A percentile compares a stretch with the other conserved stretches of the same genome.
These are phyloP conservation scores for Colinus virginianus DNA, from an alignment of 2,113 vertebrate genomes.

Conservation along the genomic window DNA sequence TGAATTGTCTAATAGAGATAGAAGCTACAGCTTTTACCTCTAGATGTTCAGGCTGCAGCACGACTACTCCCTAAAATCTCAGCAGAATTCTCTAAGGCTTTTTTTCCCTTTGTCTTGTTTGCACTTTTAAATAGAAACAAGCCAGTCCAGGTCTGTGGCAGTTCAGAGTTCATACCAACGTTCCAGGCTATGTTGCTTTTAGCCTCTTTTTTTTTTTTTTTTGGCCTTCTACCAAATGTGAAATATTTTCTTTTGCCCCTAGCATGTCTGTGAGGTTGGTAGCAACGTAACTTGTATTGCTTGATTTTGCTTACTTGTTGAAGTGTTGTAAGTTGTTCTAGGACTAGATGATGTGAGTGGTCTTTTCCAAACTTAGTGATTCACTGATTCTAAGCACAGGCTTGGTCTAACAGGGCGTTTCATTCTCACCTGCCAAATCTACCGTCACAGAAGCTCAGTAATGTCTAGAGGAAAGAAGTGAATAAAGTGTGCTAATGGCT, in stretches of 20 bases:
- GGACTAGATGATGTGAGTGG: not conserved
- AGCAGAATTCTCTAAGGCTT: not conserved
- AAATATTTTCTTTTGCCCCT: not conserved
- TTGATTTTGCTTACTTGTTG: not conserved
- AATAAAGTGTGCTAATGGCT: not conserved
- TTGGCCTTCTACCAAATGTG: not conserved
- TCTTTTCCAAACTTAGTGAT: too few relatives aligned
- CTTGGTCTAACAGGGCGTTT: not conserved
- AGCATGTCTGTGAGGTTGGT: not conserved
- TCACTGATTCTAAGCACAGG: not conserved
- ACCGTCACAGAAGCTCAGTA: not conserved
- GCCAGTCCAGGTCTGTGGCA: fast-evolving
- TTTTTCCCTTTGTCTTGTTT: not conserved
- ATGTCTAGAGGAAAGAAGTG: not conserved
- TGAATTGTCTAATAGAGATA: not conserved
- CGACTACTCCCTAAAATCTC: not conserved
- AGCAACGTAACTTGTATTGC: not conserved
- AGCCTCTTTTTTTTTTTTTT: not conserved
- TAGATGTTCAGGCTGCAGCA: not conserved
- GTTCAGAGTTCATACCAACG: not conserved
- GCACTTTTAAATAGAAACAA: not conserved
- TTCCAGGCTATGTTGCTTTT: not conserved
- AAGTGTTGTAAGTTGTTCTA: not conserved
- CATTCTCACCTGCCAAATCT: not conserved
- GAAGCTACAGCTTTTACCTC: not conserved